Conservation (phyloP, 2,113 vertebrate species). For the Cynopterus brachyotis region DNA sequence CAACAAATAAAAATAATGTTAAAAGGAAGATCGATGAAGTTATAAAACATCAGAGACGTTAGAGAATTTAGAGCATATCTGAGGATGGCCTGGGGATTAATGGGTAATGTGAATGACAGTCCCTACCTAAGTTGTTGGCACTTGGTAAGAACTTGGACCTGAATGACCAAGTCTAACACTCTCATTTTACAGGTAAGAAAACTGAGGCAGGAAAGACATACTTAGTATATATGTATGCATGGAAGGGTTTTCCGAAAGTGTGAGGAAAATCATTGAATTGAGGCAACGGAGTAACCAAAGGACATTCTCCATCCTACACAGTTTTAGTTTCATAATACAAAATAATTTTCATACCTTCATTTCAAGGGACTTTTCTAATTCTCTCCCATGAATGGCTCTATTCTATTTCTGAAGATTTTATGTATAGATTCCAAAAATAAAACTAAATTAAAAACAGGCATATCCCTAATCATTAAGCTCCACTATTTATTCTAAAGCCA, state of each 20-base stretch:
- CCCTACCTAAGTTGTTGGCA: background rate
- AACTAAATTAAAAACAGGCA: slow-evolving; percentile 7
- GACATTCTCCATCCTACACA: background rate
- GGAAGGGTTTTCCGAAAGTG: background rate
- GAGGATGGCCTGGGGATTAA: background rate
- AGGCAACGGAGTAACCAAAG: background rate
- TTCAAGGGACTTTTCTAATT: background rate
- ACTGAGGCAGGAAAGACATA: background rate
- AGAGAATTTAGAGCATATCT: background rate
- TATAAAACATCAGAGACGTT: background rate
- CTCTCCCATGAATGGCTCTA: background rate
- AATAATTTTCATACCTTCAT: background rate
- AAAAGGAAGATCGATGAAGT: background rate
- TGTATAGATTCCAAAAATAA: slow-evolving; percentile 50
- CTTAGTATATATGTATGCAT: background rate
- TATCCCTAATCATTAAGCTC: slow-evolving; percentile 29
- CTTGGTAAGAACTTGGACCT: background rate
- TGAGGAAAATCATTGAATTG: background rate
- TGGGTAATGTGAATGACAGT: background rate
- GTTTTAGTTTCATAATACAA: background rate
- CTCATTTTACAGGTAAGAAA: background rate
- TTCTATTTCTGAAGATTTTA: slow-evolving; percentile 41
- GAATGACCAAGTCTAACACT: background rate
- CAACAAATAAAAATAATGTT: background rate
- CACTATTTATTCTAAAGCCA: slow-evolving; percentile 57